Percentiles rank a stretch among this genome's conserved stretches.
Conservation (phyloP, 2,113 vertebrate species). For the Hippocampus barbouri region DNA sequence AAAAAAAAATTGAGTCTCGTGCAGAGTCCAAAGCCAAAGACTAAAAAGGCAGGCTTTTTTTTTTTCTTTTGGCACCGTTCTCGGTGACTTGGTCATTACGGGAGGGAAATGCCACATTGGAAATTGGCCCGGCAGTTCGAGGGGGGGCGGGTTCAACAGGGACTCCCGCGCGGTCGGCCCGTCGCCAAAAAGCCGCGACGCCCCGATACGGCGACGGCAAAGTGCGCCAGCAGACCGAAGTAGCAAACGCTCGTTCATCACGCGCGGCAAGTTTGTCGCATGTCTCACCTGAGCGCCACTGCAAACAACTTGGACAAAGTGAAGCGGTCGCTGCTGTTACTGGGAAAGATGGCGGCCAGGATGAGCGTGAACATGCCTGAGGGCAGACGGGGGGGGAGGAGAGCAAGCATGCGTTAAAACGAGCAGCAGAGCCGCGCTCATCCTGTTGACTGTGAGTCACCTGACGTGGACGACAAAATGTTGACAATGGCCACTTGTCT, state of each 20-base stretch:
- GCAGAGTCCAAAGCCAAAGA: too few species aligned
- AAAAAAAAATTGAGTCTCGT: too few species aligned
- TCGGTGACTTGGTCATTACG: too few species aligned
- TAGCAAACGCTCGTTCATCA: background rate
- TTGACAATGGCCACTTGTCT: constrained; percentile 93
- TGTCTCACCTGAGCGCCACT: constrained; percentile 85
- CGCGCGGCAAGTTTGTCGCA: background rate
- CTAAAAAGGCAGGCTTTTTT: too few species aligned
- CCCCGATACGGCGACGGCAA: too few species aligned
- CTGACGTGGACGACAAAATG: constrained; percentile 93
- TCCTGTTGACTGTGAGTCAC: constrained; percentile 61
- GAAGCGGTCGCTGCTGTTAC: constrained; percentile 94
- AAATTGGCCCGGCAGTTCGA: too few species aligned
- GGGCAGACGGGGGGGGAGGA: constrained; percentile 15
- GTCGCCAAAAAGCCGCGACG: too few species aligned
- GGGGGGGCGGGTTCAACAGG: background rate
- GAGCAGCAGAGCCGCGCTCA: too few species aligned
- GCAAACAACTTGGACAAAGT: constrained; percentile 92
- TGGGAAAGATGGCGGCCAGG: constrained; percentile 91
- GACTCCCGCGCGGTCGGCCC: too few species aligned
- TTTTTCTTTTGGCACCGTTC: too few species aligned
- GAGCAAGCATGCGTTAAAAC: background rate
- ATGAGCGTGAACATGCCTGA: constrained; percentile 93
- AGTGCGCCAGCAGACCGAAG: too few species aligned
- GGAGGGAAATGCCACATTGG: too few species aligned